phyloP scores from a whole-genome alignment of 2,797 vertebrate genomes.

The Bradypodion ventrale region DNA sequence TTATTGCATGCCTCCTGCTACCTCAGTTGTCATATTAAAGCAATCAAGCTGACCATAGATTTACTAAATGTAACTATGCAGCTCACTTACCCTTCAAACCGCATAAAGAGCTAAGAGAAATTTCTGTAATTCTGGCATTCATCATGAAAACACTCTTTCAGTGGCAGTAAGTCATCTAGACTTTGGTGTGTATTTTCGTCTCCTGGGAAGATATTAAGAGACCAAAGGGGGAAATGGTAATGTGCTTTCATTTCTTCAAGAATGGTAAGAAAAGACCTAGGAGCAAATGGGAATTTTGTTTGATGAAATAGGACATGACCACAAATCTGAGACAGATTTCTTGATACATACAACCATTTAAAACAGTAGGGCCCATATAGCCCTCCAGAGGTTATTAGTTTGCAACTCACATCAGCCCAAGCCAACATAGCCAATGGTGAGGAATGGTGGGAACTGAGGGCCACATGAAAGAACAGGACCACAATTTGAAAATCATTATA shows the following conservation, averaged over 20 bases:
- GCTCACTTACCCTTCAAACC: conserved; percentile 66
- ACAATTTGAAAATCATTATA: neutral
- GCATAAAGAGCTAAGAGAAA: conserved; percentile 69
- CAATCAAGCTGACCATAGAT: conserved; percentile 73
- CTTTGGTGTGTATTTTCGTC: conserved; percentile 40
- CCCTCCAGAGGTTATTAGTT: neutral
- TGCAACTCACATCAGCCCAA: neutral
- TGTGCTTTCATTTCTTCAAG: conserved; percentile 23
- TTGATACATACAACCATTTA: neutral
- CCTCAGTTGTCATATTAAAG: conserved; percentile 67
- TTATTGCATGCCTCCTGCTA: conserved; percentile 56
- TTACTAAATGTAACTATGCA: conserved; percentile 69
- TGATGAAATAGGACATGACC: neutral
- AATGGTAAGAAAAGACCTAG: conserved; percentile 24
- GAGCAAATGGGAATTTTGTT: neutral
- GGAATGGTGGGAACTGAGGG: neutral
- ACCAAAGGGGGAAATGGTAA: conserved; percentile 33
- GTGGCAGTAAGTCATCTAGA: conserved; percentile 61
- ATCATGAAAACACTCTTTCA: conserved; percentile 55
- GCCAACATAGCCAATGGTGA: neutral
- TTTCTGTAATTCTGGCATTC: conserved; percentile 64
- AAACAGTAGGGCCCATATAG: neutral
- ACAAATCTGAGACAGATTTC: conserved; percentile 15
- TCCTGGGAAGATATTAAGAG: conserved; percentile 57
- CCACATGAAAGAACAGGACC: neutral